A percentile compares a stretch with the other conserved stretches of the same genome.
These are phyloP conservation scores for Masticophis lateralis DNA, from an alignment of 2,797 vertebrate species.

Conservation along the genomic window DNA sequence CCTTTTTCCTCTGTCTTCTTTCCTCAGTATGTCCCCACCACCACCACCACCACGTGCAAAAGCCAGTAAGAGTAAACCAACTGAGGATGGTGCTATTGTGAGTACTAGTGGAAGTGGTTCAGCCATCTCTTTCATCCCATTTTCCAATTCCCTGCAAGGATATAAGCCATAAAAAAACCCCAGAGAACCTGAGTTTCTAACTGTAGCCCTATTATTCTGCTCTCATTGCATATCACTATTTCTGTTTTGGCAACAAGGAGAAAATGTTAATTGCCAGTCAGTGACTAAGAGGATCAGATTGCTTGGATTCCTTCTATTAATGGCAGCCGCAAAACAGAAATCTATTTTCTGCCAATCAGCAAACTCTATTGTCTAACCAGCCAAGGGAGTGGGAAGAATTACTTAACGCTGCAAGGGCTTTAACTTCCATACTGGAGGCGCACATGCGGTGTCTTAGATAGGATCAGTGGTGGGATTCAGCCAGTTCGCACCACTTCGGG, in stretches of 20 bases:
- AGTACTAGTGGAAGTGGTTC: not conserved
- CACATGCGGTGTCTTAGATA: not conserved
- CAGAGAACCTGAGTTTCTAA: not conserved
- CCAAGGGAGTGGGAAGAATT: not conserved
- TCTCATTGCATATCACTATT: not conserved
- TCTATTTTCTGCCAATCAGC: not conserved
- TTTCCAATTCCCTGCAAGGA: not conserved
- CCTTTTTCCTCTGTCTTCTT: not conserved
- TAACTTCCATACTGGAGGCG: not conserved
- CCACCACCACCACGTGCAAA: not conserved
- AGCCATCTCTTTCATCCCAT: not conserved
- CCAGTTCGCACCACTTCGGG: too few relatives aligned
- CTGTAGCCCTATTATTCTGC: not conserved
- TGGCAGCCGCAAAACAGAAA: not conserved
- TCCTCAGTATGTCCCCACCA: not conserved
- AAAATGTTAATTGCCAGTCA: not conserved
- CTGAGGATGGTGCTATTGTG: not conserved
- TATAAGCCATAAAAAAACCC: not conserved
- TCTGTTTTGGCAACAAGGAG: not conserved
- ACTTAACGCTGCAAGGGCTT: not conserved
- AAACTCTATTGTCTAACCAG: not conserved
- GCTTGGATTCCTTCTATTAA: not conserved
- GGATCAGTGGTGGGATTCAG: too few relatives aligned
- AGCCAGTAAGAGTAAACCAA: not conserved
- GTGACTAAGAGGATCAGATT: not conserved